phyloP scores from a whole-genome alignment of 1,140 invertebrate genomes.

The Berghia stephanieae region DNA sequence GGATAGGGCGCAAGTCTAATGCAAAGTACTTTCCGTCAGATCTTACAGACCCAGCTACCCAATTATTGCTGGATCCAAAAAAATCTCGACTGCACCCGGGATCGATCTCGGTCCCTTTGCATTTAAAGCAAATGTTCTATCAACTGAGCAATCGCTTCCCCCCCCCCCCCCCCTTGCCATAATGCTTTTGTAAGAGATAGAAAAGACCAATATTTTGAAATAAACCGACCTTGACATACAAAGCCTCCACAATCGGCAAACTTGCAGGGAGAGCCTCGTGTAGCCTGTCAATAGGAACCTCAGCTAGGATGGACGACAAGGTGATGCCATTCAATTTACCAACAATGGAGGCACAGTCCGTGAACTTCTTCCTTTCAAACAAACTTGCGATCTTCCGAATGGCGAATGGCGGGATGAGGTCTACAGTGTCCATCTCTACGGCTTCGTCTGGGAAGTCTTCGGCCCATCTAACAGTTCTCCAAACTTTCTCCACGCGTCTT shows the following conservation, averaged over 20 bases:
- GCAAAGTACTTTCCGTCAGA: no score
- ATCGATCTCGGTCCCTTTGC: no score
- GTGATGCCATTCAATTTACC: slow-evolving; percentile 78
- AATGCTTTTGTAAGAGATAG: no score
- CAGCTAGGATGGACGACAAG: slow-evolving; percentile 74
- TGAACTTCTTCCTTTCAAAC: slow-evolving; percentile 52
- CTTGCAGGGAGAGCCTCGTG: slow-evolving; percentile 88
- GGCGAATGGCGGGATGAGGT: slow-evolving; percentile 52
- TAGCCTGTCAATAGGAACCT: slow-evolving; percentile 86
- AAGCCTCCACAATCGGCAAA: slow-evolving; percentile 83
- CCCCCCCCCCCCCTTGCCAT: no score
- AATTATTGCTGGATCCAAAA: no score
- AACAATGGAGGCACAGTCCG: slow-evolving; percentile 74
- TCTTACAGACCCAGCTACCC: no score
- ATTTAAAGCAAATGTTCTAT: no score
- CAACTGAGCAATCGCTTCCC: no score
- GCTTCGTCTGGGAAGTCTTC: slow-evolving; percentile 51
- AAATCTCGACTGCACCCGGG: no score
- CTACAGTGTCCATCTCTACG: slow-evolving; percentile 46
- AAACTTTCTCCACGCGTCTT: slow-evolving; percentile 51
- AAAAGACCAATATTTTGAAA: neutral
- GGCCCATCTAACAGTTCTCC: slow-evolving; percentile 53
- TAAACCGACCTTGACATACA: slow-evolving; percentile 76
- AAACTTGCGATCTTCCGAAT: slow-evolving; percentile 49
- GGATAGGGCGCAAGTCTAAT: no score